Evolutionary conservation across 30 jellyfish, hydroid and myxozoan genomes (phyloP).

Genomic region (Turritopsis dohrnii): DNA sequence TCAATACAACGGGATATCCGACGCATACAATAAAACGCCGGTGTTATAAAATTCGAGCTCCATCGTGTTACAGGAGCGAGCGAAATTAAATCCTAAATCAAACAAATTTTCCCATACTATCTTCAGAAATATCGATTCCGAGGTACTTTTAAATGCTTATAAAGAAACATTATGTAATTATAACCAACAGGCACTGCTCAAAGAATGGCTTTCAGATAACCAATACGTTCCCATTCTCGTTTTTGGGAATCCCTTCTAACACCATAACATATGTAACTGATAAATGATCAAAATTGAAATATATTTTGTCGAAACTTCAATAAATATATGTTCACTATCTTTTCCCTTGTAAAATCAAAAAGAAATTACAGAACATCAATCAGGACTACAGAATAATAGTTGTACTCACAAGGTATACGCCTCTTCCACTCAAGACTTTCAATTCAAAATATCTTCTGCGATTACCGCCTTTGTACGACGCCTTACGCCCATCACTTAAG

Average conservation of each 20-base stretch:
- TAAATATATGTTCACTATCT: no score
- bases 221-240: no score
- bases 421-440: background rate
- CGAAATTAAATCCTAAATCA: constrained; percentile 49
- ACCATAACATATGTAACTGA: no score
- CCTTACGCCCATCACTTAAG: constrained; percentile 1
- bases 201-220: no score
- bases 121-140: background rate
- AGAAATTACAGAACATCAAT: background rate
- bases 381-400: background rate
- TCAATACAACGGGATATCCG: constrained; percentile 18
- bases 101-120: constrained; percentile 1
- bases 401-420: constrained; percentile 22
- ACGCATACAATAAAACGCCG: constrained; percentile 47
- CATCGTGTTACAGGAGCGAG: constrained; percentile 46
- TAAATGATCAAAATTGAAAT: no score
- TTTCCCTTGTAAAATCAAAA: no score
- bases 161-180: no score
- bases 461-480: constrained; percentile 8
- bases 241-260: no score
- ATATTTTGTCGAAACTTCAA: no score
- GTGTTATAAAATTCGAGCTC: constrained; percentile 55
- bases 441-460: background rate
- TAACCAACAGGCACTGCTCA: no score
- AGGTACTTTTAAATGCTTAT: background rate